Base-by-base conservation (phyloP, 2,888 invertebrate genomes). In the Cabera pusaria region DNA sequence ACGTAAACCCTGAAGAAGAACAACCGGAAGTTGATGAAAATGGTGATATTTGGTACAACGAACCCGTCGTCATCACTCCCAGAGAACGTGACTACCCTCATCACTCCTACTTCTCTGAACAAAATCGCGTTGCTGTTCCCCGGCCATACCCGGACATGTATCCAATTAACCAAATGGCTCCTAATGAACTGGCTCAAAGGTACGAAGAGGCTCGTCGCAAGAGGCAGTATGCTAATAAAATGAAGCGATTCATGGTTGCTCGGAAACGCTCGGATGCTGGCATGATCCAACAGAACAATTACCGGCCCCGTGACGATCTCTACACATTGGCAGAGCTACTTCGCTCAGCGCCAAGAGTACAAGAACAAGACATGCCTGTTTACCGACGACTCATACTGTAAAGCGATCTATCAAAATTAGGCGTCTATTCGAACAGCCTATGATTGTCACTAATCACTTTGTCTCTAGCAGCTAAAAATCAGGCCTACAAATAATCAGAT, bases 221-320 rank as follows among this genome's bases (percentile, higher is more conserved):
- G 58, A 72, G 87, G 51, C 81, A 85, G 46, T 89, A 90, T 49
- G 79, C 81, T 3, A 87, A 85, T 56, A 87, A 86, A 53, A 68
- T 87, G 69, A 92, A 92, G 68, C 83, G 92, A 19, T 92, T 92
- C 63, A 92, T 92, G 92, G 91, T 92, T 0, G 89, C 92, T 9
- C 86, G 90, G 58, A 92, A 91, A 66, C 85, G 86, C 3, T 82
- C 89, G 0, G 87, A 86, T 32, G 22, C 38, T 8, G 62, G 70
- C 17, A 70, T 79, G 71, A 64, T 76, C 59, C 84, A 77, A 51
- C 86, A 86, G 58, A 84, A 83, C 44, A 77, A 65, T 57, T 87
- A 86, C 58, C 62, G 87, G 40, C 85, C 90, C 45, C 86, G 90
- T 21, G 91, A 91, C 47, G 91, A 92, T 56, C 84, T 91, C 25